phyloP scores from a whole-genome alignment of 1,140 invertebrate species.

The Rhyzopertha dominica region DNA sequence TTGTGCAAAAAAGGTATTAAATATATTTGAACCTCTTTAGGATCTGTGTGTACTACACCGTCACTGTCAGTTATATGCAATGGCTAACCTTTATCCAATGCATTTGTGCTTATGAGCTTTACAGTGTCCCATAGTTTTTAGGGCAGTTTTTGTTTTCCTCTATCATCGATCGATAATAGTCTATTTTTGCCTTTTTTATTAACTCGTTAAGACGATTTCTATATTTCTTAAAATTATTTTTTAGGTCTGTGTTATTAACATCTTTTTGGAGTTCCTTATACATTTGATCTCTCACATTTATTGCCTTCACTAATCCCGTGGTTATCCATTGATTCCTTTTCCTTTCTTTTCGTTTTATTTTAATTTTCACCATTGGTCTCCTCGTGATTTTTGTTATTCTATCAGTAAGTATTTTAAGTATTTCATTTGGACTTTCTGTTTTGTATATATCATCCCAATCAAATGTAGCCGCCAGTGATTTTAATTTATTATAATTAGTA shows the following conservation, averaged over 20 bases:
- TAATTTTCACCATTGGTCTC: background rate
- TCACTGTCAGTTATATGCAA: background rate
- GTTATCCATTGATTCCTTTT: constrained; percentile 7
- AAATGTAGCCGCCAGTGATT: too few relatives aligned
- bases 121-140: constrained; percentile 9
- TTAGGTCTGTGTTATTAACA: background rate
- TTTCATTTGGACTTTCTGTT: background rate
- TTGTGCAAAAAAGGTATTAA: background rate
- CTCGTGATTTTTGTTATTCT: constrained; percentile 1
- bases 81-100: background rate
- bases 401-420: constrained; percentile 1
- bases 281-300: constrained; percentile 7
- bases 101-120: constrained; percentile 2
- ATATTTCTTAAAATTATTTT: background rate
- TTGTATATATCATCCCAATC: constrained; percentile 8
- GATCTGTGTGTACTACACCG: constrained; percentile 2
- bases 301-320: background rate
- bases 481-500: too few relatives aligned
- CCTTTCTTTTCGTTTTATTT: constrained; percentile 5
- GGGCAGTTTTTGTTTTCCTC: background rate
- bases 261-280: constrained; percentile 3
- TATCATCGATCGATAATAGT: background rate
- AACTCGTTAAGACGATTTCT: constrained; percentile 4
- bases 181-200: constrained; percentile 7
- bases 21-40: background rate